phyloP scores from a whole-genome alignment of 1,140 invertebrate species.

The Drosophila mayri region DNA sequence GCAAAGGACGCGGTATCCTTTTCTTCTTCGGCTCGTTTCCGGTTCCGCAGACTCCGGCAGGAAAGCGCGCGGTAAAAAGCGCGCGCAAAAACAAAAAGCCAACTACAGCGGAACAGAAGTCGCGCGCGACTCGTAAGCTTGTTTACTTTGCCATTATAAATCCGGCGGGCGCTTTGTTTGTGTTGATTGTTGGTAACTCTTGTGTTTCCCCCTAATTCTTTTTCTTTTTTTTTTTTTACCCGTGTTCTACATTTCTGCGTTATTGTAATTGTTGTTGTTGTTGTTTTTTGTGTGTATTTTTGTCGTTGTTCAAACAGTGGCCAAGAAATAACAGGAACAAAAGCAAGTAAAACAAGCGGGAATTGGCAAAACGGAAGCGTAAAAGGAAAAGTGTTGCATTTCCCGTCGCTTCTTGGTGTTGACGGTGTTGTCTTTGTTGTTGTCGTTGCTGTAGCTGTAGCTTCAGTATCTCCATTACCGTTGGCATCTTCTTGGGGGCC shows the following conservation, averaged over 20 bases:
- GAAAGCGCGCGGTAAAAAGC: slow-evolving; percentile 62
- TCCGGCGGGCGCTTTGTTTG: slow-evolving; percentile 66
- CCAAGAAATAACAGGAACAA: slow-evolving; percentile 51
- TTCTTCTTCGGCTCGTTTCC: background rate
- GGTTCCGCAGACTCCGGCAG: background rate
- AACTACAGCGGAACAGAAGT: slow-evolving; percentile 47
- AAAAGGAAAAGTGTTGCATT: slow-evolving; percentile 80
- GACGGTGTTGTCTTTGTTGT: slow-evolving; percentile 14
- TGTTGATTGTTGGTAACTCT: slow-evolving; percentile 62
- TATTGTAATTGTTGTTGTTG: slow-evolving; percentile 8
- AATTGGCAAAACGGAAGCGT: slow-evolving; percentile 63
- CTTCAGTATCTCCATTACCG: slow-evolving; percentile 34
- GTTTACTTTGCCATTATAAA: slow-evolving; percentile 81
- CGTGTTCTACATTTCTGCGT: slow-evolving; percentile 19
- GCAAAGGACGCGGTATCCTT: slow-evolving; percentile 60
- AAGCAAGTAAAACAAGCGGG: slow-evolving; percentile 45
- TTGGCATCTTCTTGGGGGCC: slow-evolving; percentile 44
- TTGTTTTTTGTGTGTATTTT: slow-evolving; percentile 20
- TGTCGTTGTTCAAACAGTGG: slow-evolving; percentile 58
- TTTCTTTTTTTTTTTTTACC: slow-evolving; percentile 20
- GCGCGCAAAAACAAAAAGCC: slow-evolving; percentile 68
- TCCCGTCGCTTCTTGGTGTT: slow-evolving; percentile 45
- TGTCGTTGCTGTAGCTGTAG: slow-evolving; percentile 17
- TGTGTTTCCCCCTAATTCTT: slow-evolving; percentile 17
- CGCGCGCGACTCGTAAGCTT: slow-evolving; percentile 67